A percentile compares a stretch with the other conserved stretches of the same genome.
phyloP scores from a whole-genome alignment of 2,797 vertebrate species.

The Moxostoma hubbsi region DNA sequence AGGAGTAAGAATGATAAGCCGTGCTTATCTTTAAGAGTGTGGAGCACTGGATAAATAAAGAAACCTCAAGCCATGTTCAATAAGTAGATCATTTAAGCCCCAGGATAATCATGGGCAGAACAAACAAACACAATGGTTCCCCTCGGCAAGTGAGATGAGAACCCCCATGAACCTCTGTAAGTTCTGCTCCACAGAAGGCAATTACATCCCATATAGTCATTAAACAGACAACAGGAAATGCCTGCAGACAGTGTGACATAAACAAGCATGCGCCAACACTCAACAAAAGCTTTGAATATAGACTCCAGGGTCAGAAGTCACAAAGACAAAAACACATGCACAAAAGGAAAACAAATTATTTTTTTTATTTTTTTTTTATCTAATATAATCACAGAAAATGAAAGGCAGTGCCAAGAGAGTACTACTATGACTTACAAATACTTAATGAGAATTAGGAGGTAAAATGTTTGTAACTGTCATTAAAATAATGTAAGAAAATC shows the following conservation, averaged over 20 bases:
- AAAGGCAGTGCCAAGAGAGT: no score
- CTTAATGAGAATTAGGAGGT: no score
- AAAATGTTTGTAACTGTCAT: no score
- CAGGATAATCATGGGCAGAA: constrained; percentile 72
- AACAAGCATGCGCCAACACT: constrained; percentile 29
- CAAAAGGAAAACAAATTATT: constrained; percentile 28
- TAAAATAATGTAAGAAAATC: no score
- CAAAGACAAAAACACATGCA: background rate
- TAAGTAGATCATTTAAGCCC: constrained; percentile 79
- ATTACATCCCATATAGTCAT: constrained; percentile 60
- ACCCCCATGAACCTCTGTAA: constrained; percentile 36
- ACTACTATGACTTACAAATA: no score
- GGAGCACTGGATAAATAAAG: constrained; percentile 73
- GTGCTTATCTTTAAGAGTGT: constrained; percentile 73
- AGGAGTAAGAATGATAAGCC: constrained; percentile 65
- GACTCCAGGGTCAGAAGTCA: constrained; percentile 13
- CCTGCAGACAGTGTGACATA: constrained; percentile 39
- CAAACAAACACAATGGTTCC: constrained; percentile 58
- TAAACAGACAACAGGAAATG: constrained; percentile 55
- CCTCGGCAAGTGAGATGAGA: constrained; percentile 46
- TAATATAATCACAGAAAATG: no score
- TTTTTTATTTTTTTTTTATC: no score
- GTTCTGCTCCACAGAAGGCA: constrained; percentile 54
- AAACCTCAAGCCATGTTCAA: constrained; percentile 74
- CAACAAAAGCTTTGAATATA: constrained; percentile 49